These are phyloP conservation scores for Tineola bisselliella DNA, from an alignment of 2,888 invertebrate species.

Conservation along the genomic window DNA sequence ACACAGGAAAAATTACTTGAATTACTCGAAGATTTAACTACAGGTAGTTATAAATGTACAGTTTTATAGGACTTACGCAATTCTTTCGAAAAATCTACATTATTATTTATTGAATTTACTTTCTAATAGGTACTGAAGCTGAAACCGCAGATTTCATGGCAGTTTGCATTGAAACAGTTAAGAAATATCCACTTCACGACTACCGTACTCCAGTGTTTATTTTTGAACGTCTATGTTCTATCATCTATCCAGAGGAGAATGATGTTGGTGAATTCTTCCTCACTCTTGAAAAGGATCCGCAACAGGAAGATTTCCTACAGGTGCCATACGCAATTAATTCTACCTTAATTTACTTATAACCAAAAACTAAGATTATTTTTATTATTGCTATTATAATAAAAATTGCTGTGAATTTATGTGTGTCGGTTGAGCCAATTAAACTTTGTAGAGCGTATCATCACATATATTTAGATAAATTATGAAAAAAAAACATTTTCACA, in stretches of 20 bases:
- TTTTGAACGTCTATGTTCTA: conserved; percentile 95
- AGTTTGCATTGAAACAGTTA: conserved; percentile 94
- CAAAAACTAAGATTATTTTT: too few species aligned
- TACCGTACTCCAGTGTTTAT: conserved; percentile 97
- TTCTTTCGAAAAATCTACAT: too few species aligned
- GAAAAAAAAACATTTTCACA: conserved; percentile 32
- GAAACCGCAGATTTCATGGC: conserved; percentile 98
- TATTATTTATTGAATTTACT: too few species aligned
- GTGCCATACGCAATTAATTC: too few species aligned
- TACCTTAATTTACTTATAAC: too few species aligned
- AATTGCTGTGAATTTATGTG: too few species aligned
- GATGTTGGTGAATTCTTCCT: conserved; percentile 97
- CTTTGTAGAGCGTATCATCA: too few species aligned
- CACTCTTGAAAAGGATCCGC: conserved; percentile 96
- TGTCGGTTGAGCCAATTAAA: too few species aligned
- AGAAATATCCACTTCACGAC: conserved; percentile 90
- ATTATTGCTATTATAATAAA: too few species aligned
- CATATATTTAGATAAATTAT: too few species aligned
- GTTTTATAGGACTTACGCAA: too few species aligned
- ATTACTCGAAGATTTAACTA: conserved; percentile 94
- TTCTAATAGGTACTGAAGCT: conserved; percentile 80
- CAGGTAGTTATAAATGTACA: too few species aligned
- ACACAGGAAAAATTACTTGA: conserved; percentile 95
- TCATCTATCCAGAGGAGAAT: conserved; percentile 97
- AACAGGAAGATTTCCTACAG: conserved; percentile 98